Evolutionary conservation across 2,797 vertebrate species (phyloP).

Genomic region (Knipowitschia caucasica): DNA sequence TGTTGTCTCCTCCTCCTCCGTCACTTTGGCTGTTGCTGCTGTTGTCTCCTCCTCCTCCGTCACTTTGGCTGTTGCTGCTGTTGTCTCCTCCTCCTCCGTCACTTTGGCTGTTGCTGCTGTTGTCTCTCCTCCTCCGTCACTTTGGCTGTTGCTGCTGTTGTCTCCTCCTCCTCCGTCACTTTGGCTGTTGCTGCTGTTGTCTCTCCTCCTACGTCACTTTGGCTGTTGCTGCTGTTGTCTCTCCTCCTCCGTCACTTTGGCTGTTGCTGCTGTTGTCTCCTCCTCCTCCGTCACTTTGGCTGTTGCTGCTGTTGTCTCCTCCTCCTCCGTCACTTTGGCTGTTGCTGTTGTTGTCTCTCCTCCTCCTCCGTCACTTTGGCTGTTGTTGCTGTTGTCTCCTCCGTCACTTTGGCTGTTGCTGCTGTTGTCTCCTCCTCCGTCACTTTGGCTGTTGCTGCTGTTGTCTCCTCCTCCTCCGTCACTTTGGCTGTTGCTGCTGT

Average conservation of each 20-base stretch:
- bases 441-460: background rate
- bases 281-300: background rate
- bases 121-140: constrained; percentile 8
- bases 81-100: constrained; percentile 13
- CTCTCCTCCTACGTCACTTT: constrained; percentile 6
- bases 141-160: constrained; percentile 4
- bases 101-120: constrained; percentile 4
- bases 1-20: constrained; percentile 13
- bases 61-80: background rate
- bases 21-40: background rate
- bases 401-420: background rate
- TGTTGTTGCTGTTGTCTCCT: constrained; percentile 13
- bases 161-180: constrained; percentile 10
- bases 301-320: constrained; percentile 13
- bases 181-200: constrained; percentile 7
- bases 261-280: constrained; percentile 13
- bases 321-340: constrained; percentile 1
- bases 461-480: constrained; percentile 13
- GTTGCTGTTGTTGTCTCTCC: constrained; percentile 13
- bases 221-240: constrained; percentile 8
- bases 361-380: background rate
- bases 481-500: constrained; percentile 4
- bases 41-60: constrained; percentile 15
- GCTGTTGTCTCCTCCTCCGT: constrained; percentile 16
- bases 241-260: constrained; percentile 3